phyloP scores from a whole-genome alignment of 1,140 invertebrate genomes.

The Neomicropteryx cornuta region DNA sequence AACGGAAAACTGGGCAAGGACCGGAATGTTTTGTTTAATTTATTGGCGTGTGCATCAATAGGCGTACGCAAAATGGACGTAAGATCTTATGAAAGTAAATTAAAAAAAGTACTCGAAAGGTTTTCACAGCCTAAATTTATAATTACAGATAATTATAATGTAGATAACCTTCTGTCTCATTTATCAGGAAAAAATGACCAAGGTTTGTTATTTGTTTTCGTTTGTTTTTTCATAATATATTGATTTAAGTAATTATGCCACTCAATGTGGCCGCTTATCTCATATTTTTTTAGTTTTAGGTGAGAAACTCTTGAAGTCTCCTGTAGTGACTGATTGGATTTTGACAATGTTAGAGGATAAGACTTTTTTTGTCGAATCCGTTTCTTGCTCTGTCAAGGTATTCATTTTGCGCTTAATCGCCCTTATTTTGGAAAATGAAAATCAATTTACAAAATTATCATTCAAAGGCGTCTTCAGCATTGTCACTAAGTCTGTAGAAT shows the following conservation, averaged over 20 bases:
- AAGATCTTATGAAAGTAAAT: constrained; percentile 17
- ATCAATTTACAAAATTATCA: constrained; percentile 22
- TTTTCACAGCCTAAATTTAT: constrained; percentile 33
- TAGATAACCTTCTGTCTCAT: constrained; percentile 37
- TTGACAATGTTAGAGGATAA: constrained; percentile 6
- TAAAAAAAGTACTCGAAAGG: constrained; percentile 26
- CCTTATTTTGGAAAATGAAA: constrained; percentile 21
- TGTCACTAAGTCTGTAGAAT: constrained; percentile 35
- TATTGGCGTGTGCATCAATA: too few relatives aligned
- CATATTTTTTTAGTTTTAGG: background rate
- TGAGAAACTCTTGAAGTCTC: constrained; percentile 3
- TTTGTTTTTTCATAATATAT: constrained; percentile 5
- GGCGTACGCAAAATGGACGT: too few relatives aligned
- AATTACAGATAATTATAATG: constrained; percentile 36
- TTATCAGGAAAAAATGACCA: constrained; percentile 27
- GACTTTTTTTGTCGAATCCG: constrained; percentile 4
- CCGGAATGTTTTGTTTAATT: too few relatives aligned
- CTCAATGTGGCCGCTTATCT: background rate
- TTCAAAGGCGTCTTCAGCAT: constrained; percentile 27
- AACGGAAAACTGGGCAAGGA: too few relatives aligned
- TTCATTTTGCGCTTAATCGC: constrained; percentile 27
- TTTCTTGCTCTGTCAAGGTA: constrained; percentile 15
- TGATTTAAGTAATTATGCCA: background rate
- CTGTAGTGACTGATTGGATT: constrained; percentile 9
- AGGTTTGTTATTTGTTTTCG: constrained; percentile 9